Evolutionary conservation across 2,888 invertebrate species (phyloP), one percentile per base, ranked within the genome.

Genomic region (Drepanosiphum platanoidis): DNA sequence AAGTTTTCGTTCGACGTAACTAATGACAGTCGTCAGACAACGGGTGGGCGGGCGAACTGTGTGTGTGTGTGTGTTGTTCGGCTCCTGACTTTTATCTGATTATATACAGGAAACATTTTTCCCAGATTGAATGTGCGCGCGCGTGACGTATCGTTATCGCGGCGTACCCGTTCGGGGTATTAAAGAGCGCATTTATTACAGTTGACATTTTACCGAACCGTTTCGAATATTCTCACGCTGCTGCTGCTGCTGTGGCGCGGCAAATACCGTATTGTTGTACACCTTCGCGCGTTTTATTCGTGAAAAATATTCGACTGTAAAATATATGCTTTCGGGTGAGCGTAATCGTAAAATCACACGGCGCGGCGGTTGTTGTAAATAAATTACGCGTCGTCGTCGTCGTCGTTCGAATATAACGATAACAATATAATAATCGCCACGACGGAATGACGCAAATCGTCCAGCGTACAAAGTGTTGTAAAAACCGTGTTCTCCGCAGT

Each of bases 1-100:
- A 61, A 77, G 77, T 77, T 77, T 61, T 27, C 18, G 18, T 58
- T 36, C 22, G 36, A 79, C 32, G 66, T 79, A 42, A 79, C 66
- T 66, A 68, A 79, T 79, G 79, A 46, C 30, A 13, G 79, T 32
- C 68, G 79, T 79, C 79, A 46, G 27, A 46, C 68, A 34, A 46
- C 64, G 22, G 68, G 46, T 79, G 46, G 79, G 68, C 68, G 79
- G 78, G 79, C 32, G 46, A 46, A 79, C 66, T 68, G 68, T 27
- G 66, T 9, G 27, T 78, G 52, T 7, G 52, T 52, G 0, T 52
- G 8, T 22, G 4, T 52, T 30, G 64, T 61, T 78, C 64, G 7
- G 79, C 79, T 68, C n/a, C 79, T 15, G 79, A 13, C 66, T n/a
- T 68, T 42, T 79, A 79, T 79, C 68, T 68, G 79, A 79, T 79